Conservation (phyloP, 1,140 invertebrate species). For the Drosophila kohkoa region DNA sequence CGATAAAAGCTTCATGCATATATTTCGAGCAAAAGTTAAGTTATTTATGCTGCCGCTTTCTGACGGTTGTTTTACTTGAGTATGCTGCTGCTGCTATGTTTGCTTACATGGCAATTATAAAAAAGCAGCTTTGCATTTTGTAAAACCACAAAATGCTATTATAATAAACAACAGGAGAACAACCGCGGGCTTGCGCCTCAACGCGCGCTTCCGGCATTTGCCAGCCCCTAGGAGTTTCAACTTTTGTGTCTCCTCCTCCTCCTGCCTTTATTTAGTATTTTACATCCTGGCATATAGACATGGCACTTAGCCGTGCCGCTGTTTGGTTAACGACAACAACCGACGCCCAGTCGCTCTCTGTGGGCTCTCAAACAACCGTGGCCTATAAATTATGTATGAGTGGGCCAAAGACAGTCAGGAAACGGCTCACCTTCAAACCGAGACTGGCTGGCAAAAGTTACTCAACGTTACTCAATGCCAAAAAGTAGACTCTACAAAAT, state of each 20-base stretch:
- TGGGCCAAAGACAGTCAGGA: slow-evolving; percentile 28
- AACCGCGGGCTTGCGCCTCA: slow-evolving; percentile 37
- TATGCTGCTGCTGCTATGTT: not conserved
- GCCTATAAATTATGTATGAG: slow-evolving; percentile 78
- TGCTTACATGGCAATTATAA: slow-evolving; percentile 67
- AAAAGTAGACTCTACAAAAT: slow-evolving; percentile 56
- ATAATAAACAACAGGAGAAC: slow-evolving; percentile 72
- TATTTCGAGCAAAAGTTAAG: slow-evolving; percentile 12
- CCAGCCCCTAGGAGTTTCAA: not conserved
- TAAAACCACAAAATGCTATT: slow-evolving; percentile 78
- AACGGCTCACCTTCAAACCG: slow-evolving; percentile 12
- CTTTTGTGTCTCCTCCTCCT: not conserved
- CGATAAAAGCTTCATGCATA: slow-evolving; percentile 21
- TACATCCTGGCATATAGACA: slow-evolving; percentile 32
- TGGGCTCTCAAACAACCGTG: slow-evolving; percentile 39
- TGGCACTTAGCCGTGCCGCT: slow-evolving; percentile 65
- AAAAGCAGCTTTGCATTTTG: slow-evolving; percentile 51
- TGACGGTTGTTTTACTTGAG: not conserved
- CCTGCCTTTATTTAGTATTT: not conserved
- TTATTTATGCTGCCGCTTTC: slow-evolving; percentile 29
- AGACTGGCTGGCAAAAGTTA: slow-evolving; percentile 44
- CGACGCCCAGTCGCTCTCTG: slow-evolving; percentile 45
- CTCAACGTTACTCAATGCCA: slow-evolving; percentile 53
- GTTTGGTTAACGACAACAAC: slow-evolving; percentile 70
- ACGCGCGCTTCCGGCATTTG: slow-evolving; percentile 66